phyloP scores from a whole-genome alignment of 2,113 vertebrate species.

The Macaca mulatta region DNA sequence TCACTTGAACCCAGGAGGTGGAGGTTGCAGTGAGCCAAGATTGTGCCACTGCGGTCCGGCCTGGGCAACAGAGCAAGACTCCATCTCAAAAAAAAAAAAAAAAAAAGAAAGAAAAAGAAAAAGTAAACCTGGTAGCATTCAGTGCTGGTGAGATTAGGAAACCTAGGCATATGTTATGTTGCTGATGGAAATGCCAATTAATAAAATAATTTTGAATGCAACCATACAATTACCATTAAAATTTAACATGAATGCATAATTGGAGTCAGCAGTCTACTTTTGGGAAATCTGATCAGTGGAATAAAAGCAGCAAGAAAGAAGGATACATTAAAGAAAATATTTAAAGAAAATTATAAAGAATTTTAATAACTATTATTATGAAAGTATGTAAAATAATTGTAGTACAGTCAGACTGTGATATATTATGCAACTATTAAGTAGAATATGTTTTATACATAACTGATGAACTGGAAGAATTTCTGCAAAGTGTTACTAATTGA shows the following conservation, averaged over 20 bases:
- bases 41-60: no score
- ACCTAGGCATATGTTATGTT: neutral
- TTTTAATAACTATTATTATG: neutral
- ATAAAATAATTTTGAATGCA: neutral
- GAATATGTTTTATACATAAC: neutral
- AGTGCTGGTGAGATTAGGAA: neutral
- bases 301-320: neutral
- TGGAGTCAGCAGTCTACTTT: neutral
- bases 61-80: no score
- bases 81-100: no score
- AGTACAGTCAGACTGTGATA: neutral
- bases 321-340: neutral
- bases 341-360: neutral
- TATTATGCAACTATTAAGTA: neutral
- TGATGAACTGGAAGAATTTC: neutral
- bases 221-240: neutral
- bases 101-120: no score
- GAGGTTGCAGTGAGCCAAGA: no score
- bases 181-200: neutral
- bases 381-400: neutral
- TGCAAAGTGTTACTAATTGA: neutral
- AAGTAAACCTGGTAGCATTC: neutral
- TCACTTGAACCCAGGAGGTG: no score
- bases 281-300: neutral
- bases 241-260: neutral